Conservation (phyloP, 2,888 invertebrate genomes). For the Abrostola triplasia region DNA sequence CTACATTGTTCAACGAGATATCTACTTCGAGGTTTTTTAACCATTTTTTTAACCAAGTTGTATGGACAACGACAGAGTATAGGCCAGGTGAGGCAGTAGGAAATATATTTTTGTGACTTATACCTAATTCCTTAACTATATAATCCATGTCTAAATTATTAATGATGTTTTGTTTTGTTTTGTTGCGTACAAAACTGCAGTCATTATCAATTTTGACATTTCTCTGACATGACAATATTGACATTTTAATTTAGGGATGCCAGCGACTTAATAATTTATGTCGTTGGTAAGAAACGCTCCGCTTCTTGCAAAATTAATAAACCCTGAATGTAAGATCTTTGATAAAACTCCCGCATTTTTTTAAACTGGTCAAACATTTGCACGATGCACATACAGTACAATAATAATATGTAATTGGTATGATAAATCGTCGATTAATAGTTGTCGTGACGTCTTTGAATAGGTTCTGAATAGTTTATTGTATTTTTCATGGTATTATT, state of each 20-base stretch:
- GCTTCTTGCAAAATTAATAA: too few relatives aligned
- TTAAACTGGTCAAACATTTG: too few relatives aligned
- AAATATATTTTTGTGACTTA: slow-evolving; percentile 91
- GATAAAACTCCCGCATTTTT: too few relatives aligned
- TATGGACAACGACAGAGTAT: slow-evolving; percentile 90
- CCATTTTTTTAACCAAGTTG: slow-evolving; percentile 90
- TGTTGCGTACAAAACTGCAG: slow-evolving; percentile 56
- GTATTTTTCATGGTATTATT: too few relatives aligned
- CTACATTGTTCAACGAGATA: slow-evolving; percentile 77
- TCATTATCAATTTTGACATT: slow-evolving; percentile 58
- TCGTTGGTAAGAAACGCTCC: too few relatives aligned
- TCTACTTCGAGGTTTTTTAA: slow-evolving; percentile 83
- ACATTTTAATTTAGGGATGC: slow-evolving; percentile 25
- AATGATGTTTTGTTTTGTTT: slow-evolving; percentile 79
- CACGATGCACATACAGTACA: too few relatives aligned
- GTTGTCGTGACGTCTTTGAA: too few relatives aligned
- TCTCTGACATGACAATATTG: slow-evolving; percentile 32
- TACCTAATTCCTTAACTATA: slow-evolving; percentile 91
- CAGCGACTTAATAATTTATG: slow-evolving; percentile 1
- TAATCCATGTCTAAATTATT: slow-evolving; percentile 88
- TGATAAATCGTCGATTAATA: too few relatives aligned
- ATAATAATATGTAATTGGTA: too few relatives aligned
- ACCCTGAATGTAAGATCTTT: too few relatives aligned
- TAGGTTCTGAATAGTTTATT: too few relatives aligned
- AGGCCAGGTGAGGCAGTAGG: slow-evolving; percentile 87